Base-by-base conservation (phyloP, 1,140 invertebrate genomes). In the Temnothorax nylanderi region DNA sequence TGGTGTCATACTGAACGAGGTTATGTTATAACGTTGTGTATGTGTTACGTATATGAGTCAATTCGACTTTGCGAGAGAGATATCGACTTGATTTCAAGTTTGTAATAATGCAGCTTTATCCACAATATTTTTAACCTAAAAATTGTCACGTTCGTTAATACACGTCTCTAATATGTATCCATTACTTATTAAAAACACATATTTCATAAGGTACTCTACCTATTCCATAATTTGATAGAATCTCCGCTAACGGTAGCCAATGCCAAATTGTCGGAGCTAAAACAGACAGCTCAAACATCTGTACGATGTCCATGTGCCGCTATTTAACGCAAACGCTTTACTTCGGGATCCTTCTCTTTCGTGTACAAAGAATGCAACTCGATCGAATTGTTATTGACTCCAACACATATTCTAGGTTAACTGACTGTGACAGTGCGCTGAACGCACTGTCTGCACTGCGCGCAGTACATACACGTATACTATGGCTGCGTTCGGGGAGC, bases 221-320 rank as follows among this genome's bases (percentile, higher is more conserved):
- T 97, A 93, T 99, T 99, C 99, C 99, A 99, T 58, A 99, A 96
- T 96, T 99, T 99, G 6, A 99, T 95, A 32, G 97, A 97, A 90
- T 99, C 98, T 5, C 96, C 97, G 92, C 98, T 98, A 0, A 97
- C 98, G 0, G 99, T 98, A 21, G 98, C 96, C 88, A 99, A 96
- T 6, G 97, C 98, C 58, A 98, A 95, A 93, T 98, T 98, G 94
- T 99, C 99, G 32, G 98, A 98, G 93, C 98, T 99, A 92, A 99
- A 99, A 71, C 97, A 96, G 16, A 99, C 95, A 51, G 97, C 97
- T 54, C 98, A 96, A 3, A 99, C 97, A 94, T 99, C 98, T 67
- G 97, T 98, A 64, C 98, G 97, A 95, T 99, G 99, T 1, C 99
- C 99, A 62, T 96, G 95, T n/a, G 77, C 88, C 10, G 87, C 91